Evolutionary conservation across 2,113 vertebrate species (phyloP).

Genomic region (Lampris megalopsis): DNA sequence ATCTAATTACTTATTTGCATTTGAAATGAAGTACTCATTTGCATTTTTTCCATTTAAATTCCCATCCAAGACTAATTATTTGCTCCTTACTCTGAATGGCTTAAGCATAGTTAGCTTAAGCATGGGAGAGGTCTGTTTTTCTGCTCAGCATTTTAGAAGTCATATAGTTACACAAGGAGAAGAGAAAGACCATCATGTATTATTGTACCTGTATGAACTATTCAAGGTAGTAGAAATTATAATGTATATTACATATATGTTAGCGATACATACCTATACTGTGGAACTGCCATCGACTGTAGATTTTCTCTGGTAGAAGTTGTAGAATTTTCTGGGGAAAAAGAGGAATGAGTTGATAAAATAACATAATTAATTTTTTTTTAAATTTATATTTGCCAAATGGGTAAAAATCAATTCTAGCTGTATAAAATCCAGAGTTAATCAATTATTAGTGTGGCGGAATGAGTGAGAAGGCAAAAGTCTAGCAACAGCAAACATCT

Average conservation of each 20-base stretch:
- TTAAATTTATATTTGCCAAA: no score
- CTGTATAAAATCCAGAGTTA: not conserved
- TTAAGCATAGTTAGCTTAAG: constrained; percentile 57
- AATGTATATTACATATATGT: not conserved
- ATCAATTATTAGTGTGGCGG: not conserved
- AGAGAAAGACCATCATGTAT: constrained; percentile 3
- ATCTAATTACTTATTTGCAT: constrained; percentile 82
- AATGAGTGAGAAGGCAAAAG: not conserved
- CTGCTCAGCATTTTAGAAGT: constrained; percentile 38
- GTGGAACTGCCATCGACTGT: constrained; percentile 98
- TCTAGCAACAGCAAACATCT: not conserved
- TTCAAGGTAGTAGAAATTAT: not conserved
- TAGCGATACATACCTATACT: constrained; percentile 92
- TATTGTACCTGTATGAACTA: not conserved
- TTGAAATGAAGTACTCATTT: constrained; percentile 79
- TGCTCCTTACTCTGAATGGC: constrained; percentile 60
- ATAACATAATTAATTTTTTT: not conserved
- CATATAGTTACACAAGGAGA: constrained; percentile 19
- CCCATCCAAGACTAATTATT: constrained; percentile 75
- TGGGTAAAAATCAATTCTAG: no score
- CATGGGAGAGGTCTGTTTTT: constrained; percentile 45
- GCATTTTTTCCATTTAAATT: constrained; percentile 77
- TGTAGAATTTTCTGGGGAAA: constrained; percentile 96
- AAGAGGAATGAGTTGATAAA: constrained; percentile 26
- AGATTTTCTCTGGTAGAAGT: constrained; percentile 97